Evolutionary conservation across 2,113 vertebrate species (phyloP).

Genomic region (Hippocampus abdominalis): DNA sequence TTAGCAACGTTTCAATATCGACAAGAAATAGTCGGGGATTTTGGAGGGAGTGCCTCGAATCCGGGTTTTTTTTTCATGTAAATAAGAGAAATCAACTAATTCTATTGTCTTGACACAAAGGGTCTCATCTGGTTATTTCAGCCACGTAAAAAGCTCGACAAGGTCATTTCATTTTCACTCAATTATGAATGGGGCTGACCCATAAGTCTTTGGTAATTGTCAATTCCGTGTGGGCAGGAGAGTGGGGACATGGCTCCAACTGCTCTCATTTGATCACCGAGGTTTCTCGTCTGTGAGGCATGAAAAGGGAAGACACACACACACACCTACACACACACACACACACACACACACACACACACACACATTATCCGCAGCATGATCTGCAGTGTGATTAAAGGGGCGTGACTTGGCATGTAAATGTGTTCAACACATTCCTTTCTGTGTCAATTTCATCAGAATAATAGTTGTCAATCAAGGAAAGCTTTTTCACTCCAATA

Average conservation of each 20-base stretch:
- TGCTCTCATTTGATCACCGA: constrained; percentile 49
- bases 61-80: background rate
- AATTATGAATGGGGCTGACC: constrained; percentile 50
- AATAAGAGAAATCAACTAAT: background rate
- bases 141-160: constrained; percentile 33
- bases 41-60: background rate
- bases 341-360: no score
- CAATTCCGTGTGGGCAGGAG: constrained; percentile 33
- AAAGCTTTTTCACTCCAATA: constrained; percentile 18
- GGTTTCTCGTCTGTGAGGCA: constrained; percentile 31
- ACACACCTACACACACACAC: constrained; percentile 4
- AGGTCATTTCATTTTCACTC: constrained; percentile 48
- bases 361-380: constrained; percentile 18
- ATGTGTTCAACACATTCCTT: constrained; percentile 43
- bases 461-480: constrained; percentile 43
- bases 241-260: constrained; percentile 40
- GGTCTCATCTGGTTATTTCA: constrained; percentile 57
- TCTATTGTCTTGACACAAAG: background rate
- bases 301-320: constrained; percentile 18
- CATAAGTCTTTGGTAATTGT: constrained; percentile 60
- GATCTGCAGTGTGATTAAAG: constrained; percentile 51
- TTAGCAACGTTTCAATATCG: background rate
- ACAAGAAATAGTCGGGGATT: background rate
- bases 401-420: constrained; percentile 62
- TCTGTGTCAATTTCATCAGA: constrained; percentile 58